Evolutionary conservation across 2,888 invertebrate species (phyloP), one percentile per base, ranked within the genome.

Genomic region (Cosmopolites sordidus): DNA sequence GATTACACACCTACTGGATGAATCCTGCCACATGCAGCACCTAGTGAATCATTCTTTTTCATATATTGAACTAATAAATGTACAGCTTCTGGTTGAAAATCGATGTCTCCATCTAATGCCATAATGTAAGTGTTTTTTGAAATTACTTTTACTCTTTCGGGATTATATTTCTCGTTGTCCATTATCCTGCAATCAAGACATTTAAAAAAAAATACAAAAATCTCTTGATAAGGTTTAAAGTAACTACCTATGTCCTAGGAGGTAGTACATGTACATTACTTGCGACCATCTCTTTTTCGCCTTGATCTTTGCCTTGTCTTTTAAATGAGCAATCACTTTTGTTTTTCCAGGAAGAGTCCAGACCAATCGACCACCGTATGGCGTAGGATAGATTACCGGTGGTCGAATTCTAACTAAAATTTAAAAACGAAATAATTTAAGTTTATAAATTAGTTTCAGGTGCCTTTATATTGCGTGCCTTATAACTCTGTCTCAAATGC

Each of bases 251-350:
- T 86, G 85, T 0, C 92, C 92, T 30, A 93, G 78, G 61, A 93
- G 78, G 68, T 92, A 93, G 74, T 92, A 93, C 92, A 93, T 92
- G 74, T 93, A 93, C 92, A 93, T 93, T 8, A 87, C 87, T 81
- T 94, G 94, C 43, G 92, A 92, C 94, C 94, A 95, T 54, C 95
- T 80, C 72, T 95, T 95, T 69, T 89, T 87, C 66, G 91, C 87
- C 29, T 94, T 79, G 47, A 95, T 93, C 70, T 89, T 89, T 15
- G 83, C 80, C 68, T 91, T 92, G 72, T 95, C 92, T 70, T 95
- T 95, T 53, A 95, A 76, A 71, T 95, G 94, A 6, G 87, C 89
- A 59, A 89, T 83, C 74, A 95, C 76, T 70, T 86, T 85, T 16
- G 89, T 92, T 64, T 87, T 86, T 0, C 92, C 92, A 0, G 93